These are phyloP conservation scores for Himalopsyche phryganea DNA, from an alignment of 1,140 invertebrate genomes.

Conservation along the genomic window DNA sequence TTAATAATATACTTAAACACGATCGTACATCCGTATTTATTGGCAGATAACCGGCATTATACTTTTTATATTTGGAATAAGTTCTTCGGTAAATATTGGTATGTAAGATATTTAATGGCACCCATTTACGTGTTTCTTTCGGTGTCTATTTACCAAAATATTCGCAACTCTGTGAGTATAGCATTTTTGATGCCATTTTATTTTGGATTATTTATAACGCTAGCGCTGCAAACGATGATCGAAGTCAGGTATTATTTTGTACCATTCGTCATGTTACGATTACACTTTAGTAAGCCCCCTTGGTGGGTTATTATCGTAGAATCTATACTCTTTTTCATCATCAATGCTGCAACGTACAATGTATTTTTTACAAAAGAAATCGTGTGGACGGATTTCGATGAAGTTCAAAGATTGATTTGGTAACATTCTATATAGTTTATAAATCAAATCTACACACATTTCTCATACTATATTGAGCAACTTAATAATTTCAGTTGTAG, in stretches of 20 bases:
- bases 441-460: too few species aligned
- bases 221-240: conserved; percentile 81
- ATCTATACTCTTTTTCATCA: conserved; percentile 61
- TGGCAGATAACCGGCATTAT: conserved; percentile 96
- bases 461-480: too few species aligned
- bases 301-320: conserved; percentile 63
- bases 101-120: conserved; percentile 69
- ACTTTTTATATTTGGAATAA: conserved; percentile 94
- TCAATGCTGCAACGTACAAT: conserved; percentile 78
- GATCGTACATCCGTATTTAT: conserved; percentile 43
- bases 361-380: conserved; percentile 83
- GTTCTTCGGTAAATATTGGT: conserved; percentile 66
- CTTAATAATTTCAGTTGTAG: too few species aligned
- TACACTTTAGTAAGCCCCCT: conserved; percentile 60
- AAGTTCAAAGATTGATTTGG: conserved; percentile 90
- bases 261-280: conserved; percentile 81
- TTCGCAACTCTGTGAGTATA: conserved; percentile 57
- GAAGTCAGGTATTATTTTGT: conserved; percentile 95
- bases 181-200: conserved; percentile 65
- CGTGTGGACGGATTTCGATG: conserved; percentile 71
- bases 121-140: conserved; percentile 74
- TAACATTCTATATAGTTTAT: conserved; percentile 57
- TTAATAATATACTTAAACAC: too few species aligned
- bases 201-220: conserved; percentile 56
- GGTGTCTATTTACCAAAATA: conserved; percentile 58